Evolutionary conservation across 2,888 invertebrate species (phyloP), one percentile per base, ranked within the genome.

Genomic region (Barypeithes pellucidus): DNA sequence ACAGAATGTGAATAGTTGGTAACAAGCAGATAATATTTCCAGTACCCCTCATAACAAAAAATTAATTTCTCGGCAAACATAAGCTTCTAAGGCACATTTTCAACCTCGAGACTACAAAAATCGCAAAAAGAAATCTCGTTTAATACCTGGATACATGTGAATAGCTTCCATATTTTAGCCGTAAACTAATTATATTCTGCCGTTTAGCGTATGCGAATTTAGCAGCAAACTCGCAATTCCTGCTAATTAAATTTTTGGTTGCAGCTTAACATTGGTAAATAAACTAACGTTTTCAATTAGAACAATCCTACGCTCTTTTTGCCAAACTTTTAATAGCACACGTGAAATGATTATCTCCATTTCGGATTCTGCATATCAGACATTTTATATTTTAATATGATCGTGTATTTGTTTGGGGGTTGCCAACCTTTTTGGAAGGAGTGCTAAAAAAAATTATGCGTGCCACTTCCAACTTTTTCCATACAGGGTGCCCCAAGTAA

Each of bases 221-320:
- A 24, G 65, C 52, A 39, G 12, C 52, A 22, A 39, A 22, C 52
- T 65, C 20, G 52, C 16, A 52, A 65, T 39, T 14, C 65, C 22
- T n/a, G 14, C 65, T 65, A 65, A 65, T 65, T 65, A 39, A 39
- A 52, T 67, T 57, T 57, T 36, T 52, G 67, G 43, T 36, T 52
- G 45, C 59, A 67, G 67, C 45, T 45, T 67, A 57, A 59, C 45
- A 54, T 54, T 29, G 39, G 43, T 43, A 67, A 24, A 57, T 57
- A 59, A 59, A 59, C 33, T 59, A 59, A 33, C 33, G 18, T 45
- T 67, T 67, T 67, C 59, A 67, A 67, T 67, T 67, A 59, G 67
- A 59, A 59, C 45, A 59, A 36, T 67, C 59, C 41, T 18, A 41
- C 14, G 43, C 33, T 67, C 39, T 67, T 45, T 67, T 59, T 45